These are phyloP conservation scores for Balearica regulorum DNA, from an alignment of 2,797 vertebrate species.

Conservation along the genomic window DNA sequence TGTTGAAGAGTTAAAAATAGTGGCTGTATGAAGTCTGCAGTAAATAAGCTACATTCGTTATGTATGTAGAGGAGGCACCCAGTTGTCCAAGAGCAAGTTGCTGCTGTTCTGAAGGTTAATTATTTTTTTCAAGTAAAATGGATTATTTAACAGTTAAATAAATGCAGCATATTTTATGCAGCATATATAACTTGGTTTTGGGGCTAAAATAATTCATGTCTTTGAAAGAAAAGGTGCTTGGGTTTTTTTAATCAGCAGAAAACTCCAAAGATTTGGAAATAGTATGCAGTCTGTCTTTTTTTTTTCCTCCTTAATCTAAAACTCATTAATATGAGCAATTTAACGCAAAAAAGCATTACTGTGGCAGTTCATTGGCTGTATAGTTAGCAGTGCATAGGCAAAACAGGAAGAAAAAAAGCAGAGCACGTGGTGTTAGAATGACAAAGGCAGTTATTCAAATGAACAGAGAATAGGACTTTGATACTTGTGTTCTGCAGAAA, in stretches of 20 bases:
- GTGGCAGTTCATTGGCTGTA: background rate
- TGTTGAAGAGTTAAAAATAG: background rate
- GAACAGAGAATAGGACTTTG: background rate
- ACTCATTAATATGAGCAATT: background rate
- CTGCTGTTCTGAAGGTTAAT: background rate
- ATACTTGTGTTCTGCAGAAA: background rate
- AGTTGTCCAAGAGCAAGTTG: background rate
- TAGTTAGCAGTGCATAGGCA: background rate
- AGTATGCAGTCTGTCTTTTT: no score
- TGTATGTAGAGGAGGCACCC: background rate
- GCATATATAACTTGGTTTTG: background rate
- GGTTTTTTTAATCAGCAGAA: background rate
- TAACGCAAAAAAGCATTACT: no score
- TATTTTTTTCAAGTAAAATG: background rate
- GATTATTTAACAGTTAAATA: background rate
- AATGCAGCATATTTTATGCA: background rate
- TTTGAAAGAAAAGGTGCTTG: background rate
- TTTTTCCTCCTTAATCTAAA: background rate
- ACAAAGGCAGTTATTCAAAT: background rate
- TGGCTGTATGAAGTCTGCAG: background rate
- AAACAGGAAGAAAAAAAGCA: background rate
- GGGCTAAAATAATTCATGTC: background rate
- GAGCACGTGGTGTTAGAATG: background rate
- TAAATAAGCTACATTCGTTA: background rate
- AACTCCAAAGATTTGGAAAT: background rate